Conservation (phyloP, 2,113 vertebrate genomes). For the Pelodiscus sinensis region DNA sequence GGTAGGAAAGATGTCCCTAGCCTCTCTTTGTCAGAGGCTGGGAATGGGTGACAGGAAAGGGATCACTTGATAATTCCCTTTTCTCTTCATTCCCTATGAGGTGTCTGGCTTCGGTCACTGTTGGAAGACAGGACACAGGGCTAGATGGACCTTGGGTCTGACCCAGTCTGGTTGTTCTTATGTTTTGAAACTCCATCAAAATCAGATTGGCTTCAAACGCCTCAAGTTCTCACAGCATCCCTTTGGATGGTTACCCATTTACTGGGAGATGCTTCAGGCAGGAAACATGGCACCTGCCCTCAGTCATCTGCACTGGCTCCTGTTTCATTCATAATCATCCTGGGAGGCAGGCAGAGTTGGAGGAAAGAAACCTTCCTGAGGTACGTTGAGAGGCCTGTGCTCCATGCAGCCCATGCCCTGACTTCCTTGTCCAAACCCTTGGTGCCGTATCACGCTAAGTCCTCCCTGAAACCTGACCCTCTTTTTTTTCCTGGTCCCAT, state of each 20-base stretch:
- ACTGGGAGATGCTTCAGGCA: not conserved
- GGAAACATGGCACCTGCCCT: not conserved
- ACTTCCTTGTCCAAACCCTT: not conserved
- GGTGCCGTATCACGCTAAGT: not conserved
- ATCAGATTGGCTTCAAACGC: not conserved
- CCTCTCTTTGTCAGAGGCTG: too few relatives aligned
- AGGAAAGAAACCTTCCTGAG: not conserved
- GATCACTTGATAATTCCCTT: too few relatives aligned
- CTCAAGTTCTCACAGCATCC: not conserved
- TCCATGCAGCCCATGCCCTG: not conserved
- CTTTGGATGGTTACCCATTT: not conserved
- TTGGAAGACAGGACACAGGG: too few relatives aligned
- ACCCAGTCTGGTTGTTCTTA: too few relatives aligned
- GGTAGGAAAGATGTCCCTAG: too few relatives aligned
- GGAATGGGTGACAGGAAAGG: too few relatives aligned
- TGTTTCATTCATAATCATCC: not conserved
- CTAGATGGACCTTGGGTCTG: too few relatives aligned
- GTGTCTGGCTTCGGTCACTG: too few relatives aligned
- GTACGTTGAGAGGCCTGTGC: not conserved
- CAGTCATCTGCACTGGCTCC: not conserved
- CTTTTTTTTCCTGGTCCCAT: constrained; percentile 40
- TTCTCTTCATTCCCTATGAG: too few relatives aligned
- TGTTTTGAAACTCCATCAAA: not conserved
- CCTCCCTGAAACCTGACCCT: not conserved
- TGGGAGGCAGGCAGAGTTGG: not conserved